These are phyloP conservation scores for Oegoconia quadripuncta DNA, from an alignment of 2,888 invertebrate species.

Conservation along the genomic window DNA sequence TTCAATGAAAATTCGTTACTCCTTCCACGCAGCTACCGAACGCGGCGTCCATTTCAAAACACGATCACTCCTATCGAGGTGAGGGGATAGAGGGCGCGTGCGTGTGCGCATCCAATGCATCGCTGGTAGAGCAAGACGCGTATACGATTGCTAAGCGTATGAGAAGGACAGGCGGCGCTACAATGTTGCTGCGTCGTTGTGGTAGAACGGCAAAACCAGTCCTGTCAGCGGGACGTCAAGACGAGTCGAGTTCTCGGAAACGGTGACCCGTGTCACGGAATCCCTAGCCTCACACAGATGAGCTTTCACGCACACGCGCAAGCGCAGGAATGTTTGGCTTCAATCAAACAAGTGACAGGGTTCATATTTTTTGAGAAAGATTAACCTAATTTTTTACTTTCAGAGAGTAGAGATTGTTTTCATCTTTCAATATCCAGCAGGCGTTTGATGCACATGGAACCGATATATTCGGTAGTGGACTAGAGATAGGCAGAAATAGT, in stretches of 20 bases:
- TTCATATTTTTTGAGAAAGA: conserved; percentile 29
- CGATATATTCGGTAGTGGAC: too few species aligned
- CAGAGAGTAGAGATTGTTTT: not conserved
- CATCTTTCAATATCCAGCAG: too few species aligned
- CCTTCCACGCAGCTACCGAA: conserved; percentile 67
- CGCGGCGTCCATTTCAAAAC: conserved; percentile 66
- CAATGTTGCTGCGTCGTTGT: conserved; percentile 66
- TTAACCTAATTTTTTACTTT: too few species aligned
- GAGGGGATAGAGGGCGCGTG: conserved; percentile 68
- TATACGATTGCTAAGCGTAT: conserved; percentile 26
- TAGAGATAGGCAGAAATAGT: too few species aligned
- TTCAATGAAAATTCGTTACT: conserved; percentile 63
- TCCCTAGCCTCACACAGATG: conserved; percentile 61
- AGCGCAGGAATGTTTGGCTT: conserved; percentile 29
- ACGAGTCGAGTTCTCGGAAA: conserved; percentile 76
- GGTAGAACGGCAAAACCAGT: conserved; percentile 73
- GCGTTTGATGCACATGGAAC: too few species aligned
- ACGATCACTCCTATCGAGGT: conserved; percentile 66
- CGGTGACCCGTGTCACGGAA: conserved; percentile 79
- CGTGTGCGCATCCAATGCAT: conserved; percentile 71
- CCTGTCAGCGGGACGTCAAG: conserved; percentile 78
- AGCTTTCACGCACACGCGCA: conserved; percentile 38
- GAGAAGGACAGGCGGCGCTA: conserved; percentile 49
- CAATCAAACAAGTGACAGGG: conserved; percentile 46
- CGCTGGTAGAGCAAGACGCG: conserved; percentile 39